Percentiles rank a stretch among this genome's conserved stretches.
phyloP scores from a whole-genome alignment of 2,113 vertebrate genomes.

The Amia ocellicauda region DNA sequence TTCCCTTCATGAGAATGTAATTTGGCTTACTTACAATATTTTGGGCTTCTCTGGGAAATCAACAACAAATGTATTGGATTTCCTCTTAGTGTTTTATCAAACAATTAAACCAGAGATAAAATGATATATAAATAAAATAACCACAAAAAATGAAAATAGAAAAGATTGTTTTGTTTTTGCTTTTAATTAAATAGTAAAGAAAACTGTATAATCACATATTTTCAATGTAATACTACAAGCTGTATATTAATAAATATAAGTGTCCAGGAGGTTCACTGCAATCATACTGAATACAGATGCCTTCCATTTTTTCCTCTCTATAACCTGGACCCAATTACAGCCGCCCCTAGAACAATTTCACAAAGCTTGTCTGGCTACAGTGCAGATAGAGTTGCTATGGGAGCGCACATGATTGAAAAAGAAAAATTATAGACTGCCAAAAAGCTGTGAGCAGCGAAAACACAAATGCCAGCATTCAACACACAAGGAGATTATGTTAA shows the following conservation, averaged over 20 bases:
- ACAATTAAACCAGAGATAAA: too few species aligned
- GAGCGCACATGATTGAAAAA: conserved; percentile 40
- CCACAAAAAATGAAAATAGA: too few species aligned
- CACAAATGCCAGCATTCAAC: conserved; percentile 8
- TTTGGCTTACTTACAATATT: too few species aligned
- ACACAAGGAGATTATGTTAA: conserved; percentile 27
- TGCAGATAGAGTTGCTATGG: conserved; percentile 52
- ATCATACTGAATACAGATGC: background rate
- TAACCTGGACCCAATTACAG: conserved; percentile 44
- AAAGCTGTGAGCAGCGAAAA: conserved; percentile 23
- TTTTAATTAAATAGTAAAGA: too few species aligned
- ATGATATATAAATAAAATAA: too few species aligned
- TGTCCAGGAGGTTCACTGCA: background rate
- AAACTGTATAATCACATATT: too few species aligned
- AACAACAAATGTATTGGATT: too few species aligned
- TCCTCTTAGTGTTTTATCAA: too few species aligned
- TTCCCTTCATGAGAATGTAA: too few species aligned
- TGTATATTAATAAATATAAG: background rate
- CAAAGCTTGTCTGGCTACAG: conserved; percentile 36
- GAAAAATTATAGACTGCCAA: conserved; percentile 47
- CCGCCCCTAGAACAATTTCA: conserved; percentile 42
- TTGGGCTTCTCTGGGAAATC: too few species aligned
- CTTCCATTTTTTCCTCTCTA: conserved; percentile 21
- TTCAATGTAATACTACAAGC: too few species aligned
- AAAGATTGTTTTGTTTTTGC: too few species aligned